phyloP scores from a whole-genome alignment of 2,797 vertebrate genomes.

The Cyclopterus lumpus region DNA sequence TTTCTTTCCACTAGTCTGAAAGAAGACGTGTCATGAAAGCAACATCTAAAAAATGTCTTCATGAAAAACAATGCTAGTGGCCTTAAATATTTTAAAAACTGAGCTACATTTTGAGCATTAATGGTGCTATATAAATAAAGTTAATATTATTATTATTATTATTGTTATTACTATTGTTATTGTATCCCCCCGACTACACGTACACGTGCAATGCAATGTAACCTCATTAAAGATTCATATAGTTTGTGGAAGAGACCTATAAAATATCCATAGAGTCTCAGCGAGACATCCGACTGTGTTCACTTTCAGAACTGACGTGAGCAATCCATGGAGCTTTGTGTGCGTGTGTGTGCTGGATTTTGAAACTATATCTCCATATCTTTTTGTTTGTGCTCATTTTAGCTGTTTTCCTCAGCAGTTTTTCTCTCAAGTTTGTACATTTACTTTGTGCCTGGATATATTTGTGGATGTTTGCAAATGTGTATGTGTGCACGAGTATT shows the following conservation, averaged over 20 bases:
- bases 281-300: constrained; percentile 51
- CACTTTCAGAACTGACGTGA: constrained; percentile 43
- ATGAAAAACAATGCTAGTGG: background rate
- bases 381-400: background rate
- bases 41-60: background rate
- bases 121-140: background rate
- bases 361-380: background rate
- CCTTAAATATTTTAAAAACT: background rate
- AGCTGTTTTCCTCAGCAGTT: background rate
- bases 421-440: background rate
- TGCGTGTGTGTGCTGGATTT: constrained; percentile 1
- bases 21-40: background rate
- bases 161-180: background rate
- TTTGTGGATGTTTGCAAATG: background rate
- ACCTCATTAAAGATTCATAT: constrained; percentile 66
- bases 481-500: background rate
- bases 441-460: background rate
- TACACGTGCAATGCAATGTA: constrained; percentile 55
- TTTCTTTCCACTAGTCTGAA: no score
- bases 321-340: constrained; percentile 36
- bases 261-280: constrained; percentile 74
- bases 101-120: background rate
- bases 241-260: constrained; percentile 61
- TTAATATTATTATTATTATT: background rate
- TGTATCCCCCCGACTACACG: background rate